Evolutionary conservation across 2,113 vertebrate genomes (phyloP), one percentile per base, ranked within the genome.

Genomic region (Lota lota): DNA sequence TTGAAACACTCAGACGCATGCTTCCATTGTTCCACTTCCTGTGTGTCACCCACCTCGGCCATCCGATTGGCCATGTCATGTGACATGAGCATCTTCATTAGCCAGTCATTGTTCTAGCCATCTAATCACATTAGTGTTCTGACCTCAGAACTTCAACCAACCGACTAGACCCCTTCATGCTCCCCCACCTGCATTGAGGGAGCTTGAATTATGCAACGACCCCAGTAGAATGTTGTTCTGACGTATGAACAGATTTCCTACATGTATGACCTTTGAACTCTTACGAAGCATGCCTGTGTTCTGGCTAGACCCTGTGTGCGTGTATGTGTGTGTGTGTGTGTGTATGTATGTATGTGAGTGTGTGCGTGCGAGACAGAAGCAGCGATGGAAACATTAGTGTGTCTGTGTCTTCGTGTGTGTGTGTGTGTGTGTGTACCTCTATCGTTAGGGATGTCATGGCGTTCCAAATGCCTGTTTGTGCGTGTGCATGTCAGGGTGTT

Each of bases 161-260:
- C 77, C 75, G 70, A 85, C 83, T 84, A 89, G 88, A 89, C 87
- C 89, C 89, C 85, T 87, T 88, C 91, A 90, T 72, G 88, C 87
- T 88, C 83, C 85, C 85, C 85, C 85, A 67, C 62, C 80, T 63
- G 66, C 80, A 65, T 87, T 77, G 59, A 73, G 83, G 91, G 91
- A 88, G 87, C 86, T 89, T 85, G 83, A 90, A 87, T 91, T 92
- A 92, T 91, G 91, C 90, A 92, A 91, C 85, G 90, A 92, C 91
- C 90, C 90, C 88, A 85, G 87, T 91, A 91, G 91, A 92, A 91
- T 91, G 89, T 92, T 88, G 83, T 92, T 92, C 85, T 88, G 84
- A 91, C 77, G 86, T 90, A 87, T 84, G 86, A 87, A 86, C 80
- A 85, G 76, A 87, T 92, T 87, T 91, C 88, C 87, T 91, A 84